Percentiles rank a stretch among this genome's conserved stretches.
These are phyloP conservation scores for Drosophila willistoni DNA, from an alignment of 1,140 invertebrate species.

Conservation along the genomic window DNA sequence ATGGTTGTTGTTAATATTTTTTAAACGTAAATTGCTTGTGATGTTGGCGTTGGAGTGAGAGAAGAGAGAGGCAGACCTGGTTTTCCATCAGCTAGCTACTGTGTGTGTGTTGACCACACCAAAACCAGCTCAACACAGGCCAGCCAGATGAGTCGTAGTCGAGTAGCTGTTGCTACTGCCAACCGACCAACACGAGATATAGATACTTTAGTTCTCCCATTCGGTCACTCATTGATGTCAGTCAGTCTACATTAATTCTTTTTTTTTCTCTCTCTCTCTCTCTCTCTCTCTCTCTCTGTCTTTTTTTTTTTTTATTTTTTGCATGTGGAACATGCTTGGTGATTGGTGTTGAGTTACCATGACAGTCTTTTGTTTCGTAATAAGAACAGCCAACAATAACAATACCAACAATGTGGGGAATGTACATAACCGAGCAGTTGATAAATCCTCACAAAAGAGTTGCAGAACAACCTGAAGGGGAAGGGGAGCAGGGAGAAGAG, in stretches of 20 bases:
- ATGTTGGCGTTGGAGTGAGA: slow-evolving; percentile 15
- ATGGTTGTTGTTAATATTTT: slow-evolving; percentile 51
- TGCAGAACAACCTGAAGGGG: background rate
- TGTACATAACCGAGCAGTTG: background rate
- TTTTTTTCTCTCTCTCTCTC: slow-evolving; percentile 32
- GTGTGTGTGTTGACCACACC: slow-evolving; percentile 11
- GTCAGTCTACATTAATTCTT: slow-evolving; percentile 56
- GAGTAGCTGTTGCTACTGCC: background rate
- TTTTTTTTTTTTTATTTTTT: slow-evolving; percentile 20
- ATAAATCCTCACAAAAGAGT: background rate
- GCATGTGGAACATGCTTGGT: slow-evolving; percentile 49
- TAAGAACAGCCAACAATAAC: slow-evolving; percentile 4
- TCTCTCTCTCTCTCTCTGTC: slow-evolving; percentile 21
- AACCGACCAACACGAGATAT: background rate
- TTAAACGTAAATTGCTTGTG: slow-evolving; percentile 62
- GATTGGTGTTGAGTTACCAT: slow-evolving; percentile 72
- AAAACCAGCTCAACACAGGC: too few species aligned
- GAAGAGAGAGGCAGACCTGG: slow-evolving; percentile 41
- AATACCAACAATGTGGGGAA: background rate
- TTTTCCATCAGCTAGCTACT: slow-evolving; percentile 26
- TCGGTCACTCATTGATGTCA: slow-evolving; percentile 74
- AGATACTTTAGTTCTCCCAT: background rate
- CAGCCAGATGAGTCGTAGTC: slow-evolving; percentile 4
- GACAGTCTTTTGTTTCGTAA: slow-evolving; percentile 58
- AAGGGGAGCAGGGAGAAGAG: too few species aligned